Percentiles rank a stretch among this genome's conserved stretches.
phyloP scores from a whole-genome alignment of 2,113 vertebrate genomes.

The Paralichthys olivaceus region DNA sequence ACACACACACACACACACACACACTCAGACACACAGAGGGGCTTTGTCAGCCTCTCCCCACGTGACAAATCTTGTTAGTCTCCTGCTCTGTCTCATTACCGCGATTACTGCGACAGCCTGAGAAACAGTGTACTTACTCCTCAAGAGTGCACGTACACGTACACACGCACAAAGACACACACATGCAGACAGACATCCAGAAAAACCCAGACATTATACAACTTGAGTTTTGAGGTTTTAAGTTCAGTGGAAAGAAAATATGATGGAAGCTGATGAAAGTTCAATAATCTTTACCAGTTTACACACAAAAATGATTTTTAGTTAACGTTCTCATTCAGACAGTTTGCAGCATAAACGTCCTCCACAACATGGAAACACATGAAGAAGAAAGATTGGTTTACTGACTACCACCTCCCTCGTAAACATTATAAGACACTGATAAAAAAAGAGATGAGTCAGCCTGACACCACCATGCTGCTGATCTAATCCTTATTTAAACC shows the following conservation, averaged over 20 bases:
- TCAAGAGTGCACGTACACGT: not conserved
- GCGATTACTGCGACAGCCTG: slow-evolving; percentile 67
- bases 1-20: slow-evolving; percentile 5
- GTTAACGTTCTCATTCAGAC: no score
- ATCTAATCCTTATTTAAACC: slow-evolving; percentile 42
- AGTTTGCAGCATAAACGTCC: no score
- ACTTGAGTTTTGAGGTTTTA: not conserved
- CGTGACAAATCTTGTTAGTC: slow-evolving; percentile 62
- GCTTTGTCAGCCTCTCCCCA: slow-evolving; percentile 48
- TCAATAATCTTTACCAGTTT: no score
- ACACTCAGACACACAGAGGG: slow-evolving; percentile 19
- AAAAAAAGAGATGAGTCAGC: slow-evolving; percentile 36
- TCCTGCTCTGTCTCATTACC: slow-evolving; percentile 75
- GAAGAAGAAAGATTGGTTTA: no score
- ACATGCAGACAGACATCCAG: not conserved
- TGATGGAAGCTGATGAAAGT: no score
- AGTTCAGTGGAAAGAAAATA: not conserved
- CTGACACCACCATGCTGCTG: slow-evolving; percentile 21
- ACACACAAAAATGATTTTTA: no score
- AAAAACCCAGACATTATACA: not conserved
- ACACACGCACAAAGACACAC: not conserved
- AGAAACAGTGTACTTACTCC: slow-evolving; percentile 37
- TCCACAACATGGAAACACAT: no score
- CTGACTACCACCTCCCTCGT: no score
- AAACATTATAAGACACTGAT: not conserved